Conservation (phyloP, 2,113 vertebrate species). For the Triplophysa tibetana region DNA sequence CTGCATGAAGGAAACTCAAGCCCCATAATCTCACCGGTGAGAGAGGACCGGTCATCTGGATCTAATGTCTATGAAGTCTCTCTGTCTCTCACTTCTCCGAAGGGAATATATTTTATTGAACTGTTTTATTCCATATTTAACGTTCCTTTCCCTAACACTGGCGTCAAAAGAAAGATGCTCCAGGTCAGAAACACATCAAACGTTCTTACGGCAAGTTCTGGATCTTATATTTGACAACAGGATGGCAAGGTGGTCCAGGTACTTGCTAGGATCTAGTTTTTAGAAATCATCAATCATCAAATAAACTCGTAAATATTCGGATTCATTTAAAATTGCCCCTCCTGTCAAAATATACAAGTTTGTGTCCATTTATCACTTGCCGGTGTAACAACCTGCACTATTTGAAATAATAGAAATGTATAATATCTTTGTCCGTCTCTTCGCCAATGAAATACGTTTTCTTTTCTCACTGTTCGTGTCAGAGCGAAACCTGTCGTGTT, state of each 20-base stretch:
- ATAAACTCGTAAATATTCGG: no score
- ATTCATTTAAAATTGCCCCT: no score
- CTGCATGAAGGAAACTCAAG: constrained; percentile 31
- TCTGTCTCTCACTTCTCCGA: constrained; percentile 24
- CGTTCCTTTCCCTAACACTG: constrained; percentile 46
- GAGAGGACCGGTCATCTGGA: constrained; percentile 52
- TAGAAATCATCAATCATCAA: no score
- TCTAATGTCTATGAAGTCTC: constrained; percentile 51
- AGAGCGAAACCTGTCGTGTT: background rate
- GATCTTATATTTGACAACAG: constrained; percentile 39
- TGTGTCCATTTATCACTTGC: no score
- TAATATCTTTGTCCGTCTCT: background rate
- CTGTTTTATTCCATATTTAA: constrained; percentile 46
- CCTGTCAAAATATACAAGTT: no score
- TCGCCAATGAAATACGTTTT: background rate
- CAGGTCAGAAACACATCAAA: background rate
- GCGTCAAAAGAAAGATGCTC: background rate
- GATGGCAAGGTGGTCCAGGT: no score
- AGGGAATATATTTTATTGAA: constrained; percentile 34
- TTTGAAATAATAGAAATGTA: background rate
- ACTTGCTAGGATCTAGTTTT: no score
- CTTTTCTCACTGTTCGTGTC: background rate
- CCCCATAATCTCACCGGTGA: constrained; percentile 15
- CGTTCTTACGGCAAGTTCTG: constrained; percentile 60
- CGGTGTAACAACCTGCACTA: no score